These are phyloP conservation scores for Sphaerodactylus townsendi DNA, from an alignment of 2,113 vertebrate species.

Conservation along the genomic window DNA sequence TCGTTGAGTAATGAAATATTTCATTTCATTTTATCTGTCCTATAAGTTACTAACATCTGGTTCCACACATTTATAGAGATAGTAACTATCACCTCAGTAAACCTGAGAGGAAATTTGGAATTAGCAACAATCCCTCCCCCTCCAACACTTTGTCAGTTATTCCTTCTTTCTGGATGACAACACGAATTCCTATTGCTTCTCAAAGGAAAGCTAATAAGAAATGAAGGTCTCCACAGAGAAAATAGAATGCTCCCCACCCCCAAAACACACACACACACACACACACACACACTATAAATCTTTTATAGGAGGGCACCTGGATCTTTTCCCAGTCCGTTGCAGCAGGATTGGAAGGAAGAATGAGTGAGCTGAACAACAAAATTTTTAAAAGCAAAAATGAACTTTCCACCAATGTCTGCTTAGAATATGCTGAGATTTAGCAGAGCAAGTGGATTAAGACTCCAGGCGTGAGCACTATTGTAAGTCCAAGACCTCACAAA, in stretches of 20 bases:
- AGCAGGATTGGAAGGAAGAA: background rate
- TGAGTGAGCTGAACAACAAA: background rate
- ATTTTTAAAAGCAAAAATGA: background rate
- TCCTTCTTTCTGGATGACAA: background rate
- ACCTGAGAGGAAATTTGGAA: constrained; percentile 12
- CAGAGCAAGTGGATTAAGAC: background rate
- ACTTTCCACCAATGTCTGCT: background rate
- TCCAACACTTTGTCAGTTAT: background rate
- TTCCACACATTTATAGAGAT: background rate
- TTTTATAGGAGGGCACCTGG: constrained; percentile 11
- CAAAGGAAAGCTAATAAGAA: constrained; percentile 13
- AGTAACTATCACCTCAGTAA: background rate
- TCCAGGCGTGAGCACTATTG: background rate
- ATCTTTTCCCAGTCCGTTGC: constrained; percentile 1
- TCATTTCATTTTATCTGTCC: too few species aligned
- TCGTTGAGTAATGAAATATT: too few species aligned
- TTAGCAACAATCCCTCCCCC: background rate
- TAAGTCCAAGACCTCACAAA: background rate
- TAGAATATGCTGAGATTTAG: background rate
- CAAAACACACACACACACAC: background rate
- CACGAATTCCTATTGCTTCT: background rate
- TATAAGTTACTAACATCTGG: background rate
- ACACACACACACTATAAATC: background rate
- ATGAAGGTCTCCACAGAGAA: background rate
- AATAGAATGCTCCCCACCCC: too few species aligned